These are phyloP conservation scores for Hydrotaea cyrtoneurina DNA, from an alignment of 2,888 invertebrate species.

Conservation along the genomic window DNA sequence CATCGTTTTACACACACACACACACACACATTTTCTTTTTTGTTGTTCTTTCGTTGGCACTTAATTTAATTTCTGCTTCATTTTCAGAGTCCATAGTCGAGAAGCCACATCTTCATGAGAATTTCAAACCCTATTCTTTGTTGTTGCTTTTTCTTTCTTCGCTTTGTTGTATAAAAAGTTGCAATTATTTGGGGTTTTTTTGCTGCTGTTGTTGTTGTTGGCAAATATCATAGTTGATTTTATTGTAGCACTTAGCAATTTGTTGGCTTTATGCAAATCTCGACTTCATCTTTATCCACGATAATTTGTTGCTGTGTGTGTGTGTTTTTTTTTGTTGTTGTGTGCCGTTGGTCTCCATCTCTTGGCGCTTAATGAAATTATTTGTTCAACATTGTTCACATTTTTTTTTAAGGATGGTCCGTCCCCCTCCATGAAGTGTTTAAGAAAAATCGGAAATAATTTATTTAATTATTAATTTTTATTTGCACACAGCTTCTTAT, in stretches of 20 bases:
- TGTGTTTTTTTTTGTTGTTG: background rate
- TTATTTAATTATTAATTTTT: background rate
- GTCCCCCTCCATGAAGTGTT: background rate
- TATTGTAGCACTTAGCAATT: conserved; percentile 32
- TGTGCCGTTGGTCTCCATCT: background rate
- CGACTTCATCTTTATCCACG: background rate
- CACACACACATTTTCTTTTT: too few species aligned
- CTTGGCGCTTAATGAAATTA: conserved; percentile 4
- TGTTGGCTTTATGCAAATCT: conserved; percentile 13
- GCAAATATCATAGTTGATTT: conserved; percentile 57
- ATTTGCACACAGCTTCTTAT: background rate
- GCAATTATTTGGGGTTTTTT: conserved; percentile 47
- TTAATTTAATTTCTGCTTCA: background rate
- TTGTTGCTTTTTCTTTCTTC: too few species aligned
- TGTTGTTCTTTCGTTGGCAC: background rate
- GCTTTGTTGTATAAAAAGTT: conserved; percentile 23
- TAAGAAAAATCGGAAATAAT: conserved; percentile 3
- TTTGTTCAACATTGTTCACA: background rate
- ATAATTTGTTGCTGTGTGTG: background rate
- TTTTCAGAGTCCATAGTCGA: conserved; percentile 14
- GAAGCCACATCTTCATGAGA: conserved; percentile 44
- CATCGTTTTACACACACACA: background rate
- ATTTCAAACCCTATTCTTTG: conserved; percentile 9
- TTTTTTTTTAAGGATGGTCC: conserved; percentile 3
- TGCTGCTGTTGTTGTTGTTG: conserved; percentile 34